Base-by-base conservation (phyloP, 2,888 invertebrate genomes). In the Hyposoter dolosus region DNA sequence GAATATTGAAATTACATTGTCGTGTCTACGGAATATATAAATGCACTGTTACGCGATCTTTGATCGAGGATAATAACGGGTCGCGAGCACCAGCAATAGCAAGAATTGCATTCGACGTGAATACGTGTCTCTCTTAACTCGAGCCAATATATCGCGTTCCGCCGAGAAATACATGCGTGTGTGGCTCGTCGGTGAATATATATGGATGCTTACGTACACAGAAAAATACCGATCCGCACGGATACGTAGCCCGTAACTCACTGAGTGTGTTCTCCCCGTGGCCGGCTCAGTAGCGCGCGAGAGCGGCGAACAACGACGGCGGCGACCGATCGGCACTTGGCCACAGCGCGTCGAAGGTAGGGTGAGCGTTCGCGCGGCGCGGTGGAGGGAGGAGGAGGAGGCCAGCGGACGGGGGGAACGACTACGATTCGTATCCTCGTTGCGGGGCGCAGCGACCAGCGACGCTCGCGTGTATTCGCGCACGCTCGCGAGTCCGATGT, bases 231-330 rank as follows among this genome's bases (percentile, higher is more conserved):
- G 90, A 91, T 80, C 89, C 88, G 86, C 90, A 89, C 91, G 88
- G 89, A 87, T 84, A 89, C 91, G 89, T 90, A 90, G 93, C 91
- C 89, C 91, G 92, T 92, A 92, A 92, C 92, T 92, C 89, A 93
- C 91, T 93, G 90, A 92, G 1, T 28, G 89, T 65, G 78, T 85
- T 90, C 91, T 19, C 47, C 12, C 35, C 40, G 66, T 66, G 28
- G 53, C 40, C 47, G 40, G 35, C 53, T 23, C 43, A 32, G 45
- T 45, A n/a, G 56, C 69, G 68, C 68, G 68, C 76, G 76, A n/a
- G 81, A 50, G 71, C 68, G 50, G 28, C 45, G 35, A 69, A 60
- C 53, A 76, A 47, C 60, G 45, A 60, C 53, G 79, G 40, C 60
- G 53, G 84, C 56, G 40, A 78, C 60, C 74, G 74, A 74, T 56